Evolutionary conservation across 2,888 invertebrate genomes (phyloP).

Genomic region (Oxystoma pomonae): DNA sequence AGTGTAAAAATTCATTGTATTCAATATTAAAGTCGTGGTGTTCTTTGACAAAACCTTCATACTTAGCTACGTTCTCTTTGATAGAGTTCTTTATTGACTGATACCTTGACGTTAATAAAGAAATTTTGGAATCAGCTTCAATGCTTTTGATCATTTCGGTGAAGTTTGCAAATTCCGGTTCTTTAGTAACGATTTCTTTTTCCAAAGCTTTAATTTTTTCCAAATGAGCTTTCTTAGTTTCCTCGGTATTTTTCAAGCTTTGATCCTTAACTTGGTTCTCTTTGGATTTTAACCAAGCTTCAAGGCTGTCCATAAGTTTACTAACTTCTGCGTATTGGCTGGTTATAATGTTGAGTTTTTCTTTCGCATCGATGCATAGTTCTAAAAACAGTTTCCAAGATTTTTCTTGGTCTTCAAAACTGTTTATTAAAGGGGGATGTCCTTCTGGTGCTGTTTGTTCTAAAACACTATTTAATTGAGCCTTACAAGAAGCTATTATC

Average conservation of each 20-base stretch:
- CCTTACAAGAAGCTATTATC: slow-evolving; percentile 64
- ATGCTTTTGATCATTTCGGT: slow-evolving; percentile 66
- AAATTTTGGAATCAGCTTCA: slow-evolving; percentile 72
- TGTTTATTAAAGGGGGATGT: slow-evolving; percentile 67
- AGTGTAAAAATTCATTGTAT: slow-evolving; percentile 68
- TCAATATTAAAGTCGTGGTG: slow-evolving; percentile 76
- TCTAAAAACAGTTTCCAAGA: slow-evolving; percentile 73
- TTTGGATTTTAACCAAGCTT: slow-evolving; percentile 80
- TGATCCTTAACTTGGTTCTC: slow-evolving; percentile 86
- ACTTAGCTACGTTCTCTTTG: slow-evolving; percentile 78
- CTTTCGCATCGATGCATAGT: slow-evolving; percentile 66
- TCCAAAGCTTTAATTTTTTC: slow-evolving; percentile 71
- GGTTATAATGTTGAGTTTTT: slow-evolving; percentile 69
- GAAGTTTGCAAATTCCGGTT: slow-evolving; percentile 62
- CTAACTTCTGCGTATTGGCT: slow-evolving; percentile 81
- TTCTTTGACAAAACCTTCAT: slow-evolving; percentile 80
- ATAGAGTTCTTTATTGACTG: slow-evolving; percentile 76
- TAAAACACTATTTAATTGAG: slow-evolving; percentile 67
- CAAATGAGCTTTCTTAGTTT: slow-evolving; percentile 75
- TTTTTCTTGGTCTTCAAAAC: slow-evolving; percentile 68
- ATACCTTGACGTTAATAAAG: slow-evolving; percentile 75
- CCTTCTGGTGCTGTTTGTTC: slow-evolving; percentile 74
- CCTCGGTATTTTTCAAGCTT: slow-evolving; percentile 79
- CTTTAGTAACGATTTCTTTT: slow-evolving; percentile 65
- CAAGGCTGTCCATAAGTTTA: slow-evolving; percentile 69